A percentile compares a stretch with the other conserved stretches of the same genome.
These are phyloP conservation scores for Megaustenia siamemsis DNA, from an alignment of 2,888 invertebrate species.

Conservation along the genomic window DNA sequence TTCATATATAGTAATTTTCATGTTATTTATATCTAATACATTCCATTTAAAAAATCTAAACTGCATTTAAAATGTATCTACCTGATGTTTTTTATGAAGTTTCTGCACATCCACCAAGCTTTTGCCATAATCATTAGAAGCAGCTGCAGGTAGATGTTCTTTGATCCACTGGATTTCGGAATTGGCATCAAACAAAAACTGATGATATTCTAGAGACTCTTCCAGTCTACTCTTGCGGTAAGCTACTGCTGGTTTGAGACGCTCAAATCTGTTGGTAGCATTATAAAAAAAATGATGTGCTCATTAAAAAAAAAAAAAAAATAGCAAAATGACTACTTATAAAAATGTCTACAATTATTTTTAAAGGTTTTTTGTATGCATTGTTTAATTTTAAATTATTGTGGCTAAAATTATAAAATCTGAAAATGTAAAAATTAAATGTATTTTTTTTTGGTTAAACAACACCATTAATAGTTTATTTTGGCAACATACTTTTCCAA, in stretches of 20 bases:
- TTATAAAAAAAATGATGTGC: not conserved
- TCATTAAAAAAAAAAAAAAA: not conserved
- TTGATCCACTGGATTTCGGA: slow-evolving; percentile 97
- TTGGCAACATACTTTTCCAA: no score
- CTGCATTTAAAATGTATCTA: no score
- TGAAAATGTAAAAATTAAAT: no score
- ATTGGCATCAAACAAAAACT: slow-evolving; percentile 94
- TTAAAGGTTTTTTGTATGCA: no score
- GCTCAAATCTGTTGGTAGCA: slow-evolving; percentile 82
- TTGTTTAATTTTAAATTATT: no score
- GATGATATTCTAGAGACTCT: slow-evolving; percentile 93
- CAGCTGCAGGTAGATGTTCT: slow-evolving; percentile 91
- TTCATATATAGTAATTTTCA: no score
- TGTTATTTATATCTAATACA: no score
- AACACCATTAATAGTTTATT: no score
- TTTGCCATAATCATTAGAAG: slow-evolving; percentile 86
- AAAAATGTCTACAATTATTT: not conserved
- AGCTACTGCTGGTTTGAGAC: slow-evolving; percentile 87
- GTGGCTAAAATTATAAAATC: no score
- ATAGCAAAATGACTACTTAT: not conserved
- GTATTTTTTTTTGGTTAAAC: no score
- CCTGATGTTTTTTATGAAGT: slow-evolving; percentile 92
- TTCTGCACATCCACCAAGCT: slow-evolving; percentile 95
- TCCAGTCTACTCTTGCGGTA: slow-evolving; percentile 88
- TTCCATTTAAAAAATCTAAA: no score